Conservation (phyloP, 2,113 vertebrate species). For the Melospiza melodia region DNA sequence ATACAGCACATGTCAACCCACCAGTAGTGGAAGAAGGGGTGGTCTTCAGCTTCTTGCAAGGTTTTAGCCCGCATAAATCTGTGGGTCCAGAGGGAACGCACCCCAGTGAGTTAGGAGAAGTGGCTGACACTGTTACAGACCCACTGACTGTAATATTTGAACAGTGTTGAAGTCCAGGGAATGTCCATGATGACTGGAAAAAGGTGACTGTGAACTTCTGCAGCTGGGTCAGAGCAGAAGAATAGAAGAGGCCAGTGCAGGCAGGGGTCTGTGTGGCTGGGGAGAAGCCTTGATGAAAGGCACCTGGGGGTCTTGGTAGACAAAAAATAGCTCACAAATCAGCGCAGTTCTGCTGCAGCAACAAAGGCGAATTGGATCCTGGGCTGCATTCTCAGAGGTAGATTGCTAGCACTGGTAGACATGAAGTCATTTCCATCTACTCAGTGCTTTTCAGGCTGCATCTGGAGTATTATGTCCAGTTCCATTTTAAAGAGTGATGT, state of each 20-base stretch:
- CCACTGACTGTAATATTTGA: not conserved
- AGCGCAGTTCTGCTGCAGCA: not conserved
- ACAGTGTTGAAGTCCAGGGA: not conserved
- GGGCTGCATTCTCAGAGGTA: not conserved
- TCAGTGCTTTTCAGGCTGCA: not conserved
- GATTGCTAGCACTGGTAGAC: not conserved
- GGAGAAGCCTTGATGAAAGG: not conserved
- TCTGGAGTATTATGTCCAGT: not conserved
- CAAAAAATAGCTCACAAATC: not conserved
- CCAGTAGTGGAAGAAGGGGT: not conserved
- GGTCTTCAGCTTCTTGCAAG: not conserved
- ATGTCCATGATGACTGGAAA: not conserved
- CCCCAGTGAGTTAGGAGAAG: not conserved
- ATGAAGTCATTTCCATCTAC: not conserved
- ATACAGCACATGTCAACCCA: fast-evolving
- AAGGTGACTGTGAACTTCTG: not conserved
- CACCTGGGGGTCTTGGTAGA: not conserved
- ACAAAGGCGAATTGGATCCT: not conserved
- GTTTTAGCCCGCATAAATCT: not conserved
- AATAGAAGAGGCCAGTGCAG: not conserved
- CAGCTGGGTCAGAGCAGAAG: not conserved
- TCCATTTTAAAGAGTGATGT: not conserved
- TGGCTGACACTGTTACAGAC: not conserved
- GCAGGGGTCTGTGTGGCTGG: no score
- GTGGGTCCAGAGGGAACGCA: not conserved